Base-by-base conservation (phyloP, 2,888 invertebrate genomes). In the Brachylomia viminalis region DNA sequence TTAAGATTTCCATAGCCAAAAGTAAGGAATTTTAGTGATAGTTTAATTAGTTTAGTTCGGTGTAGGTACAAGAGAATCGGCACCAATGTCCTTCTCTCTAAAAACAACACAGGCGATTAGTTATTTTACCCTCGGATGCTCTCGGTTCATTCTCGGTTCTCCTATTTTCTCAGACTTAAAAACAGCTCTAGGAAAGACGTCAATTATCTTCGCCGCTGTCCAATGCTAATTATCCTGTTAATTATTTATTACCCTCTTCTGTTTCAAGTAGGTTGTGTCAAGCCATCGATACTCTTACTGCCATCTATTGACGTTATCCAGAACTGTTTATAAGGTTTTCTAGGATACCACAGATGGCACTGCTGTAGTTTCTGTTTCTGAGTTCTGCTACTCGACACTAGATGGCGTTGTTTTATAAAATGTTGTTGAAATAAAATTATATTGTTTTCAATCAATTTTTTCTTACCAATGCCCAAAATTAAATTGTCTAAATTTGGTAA, bases 381-480 rank as follows among this genome's bases (percentile, higher is more conserved):
- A 20, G 33, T 33, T 56, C 23, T 68, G 67, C 92, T 92, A 91
- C 86, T 91, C 75, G 42, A 75, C 85, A 71, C 79, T 88, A 92
- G 92, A 90, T 90, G 90, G 81, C 90, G 74, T n/a, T 27, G 15
- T 30, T 38, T 27, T 1, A 23, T 2, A 27, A 1, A 27, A 23
- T 1, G 1, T 5, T 27, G 1, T 8, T 0, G 1, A n/a, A 20
- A 10, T 13, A n/a, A n/a, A 38, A 0, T 42, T 8, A 3, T 33
- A 11, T 27, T 15, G 0, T 15, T 23, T 47, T 17, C 15, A 7
- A 17, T 8, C 8, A 64, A 5, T 52, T 47, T 58, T 8, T 27
- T n/a, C 1, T 6, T 38, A 30, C 4, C 0, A 1, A 54, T 3
- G 0, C 6, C 5, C 2, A 15, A 72, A 47, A 30, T 30, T 7